Conservation (phyloP, 1,140 invertebrate species). For the Ceratitis capitata region DNA sequence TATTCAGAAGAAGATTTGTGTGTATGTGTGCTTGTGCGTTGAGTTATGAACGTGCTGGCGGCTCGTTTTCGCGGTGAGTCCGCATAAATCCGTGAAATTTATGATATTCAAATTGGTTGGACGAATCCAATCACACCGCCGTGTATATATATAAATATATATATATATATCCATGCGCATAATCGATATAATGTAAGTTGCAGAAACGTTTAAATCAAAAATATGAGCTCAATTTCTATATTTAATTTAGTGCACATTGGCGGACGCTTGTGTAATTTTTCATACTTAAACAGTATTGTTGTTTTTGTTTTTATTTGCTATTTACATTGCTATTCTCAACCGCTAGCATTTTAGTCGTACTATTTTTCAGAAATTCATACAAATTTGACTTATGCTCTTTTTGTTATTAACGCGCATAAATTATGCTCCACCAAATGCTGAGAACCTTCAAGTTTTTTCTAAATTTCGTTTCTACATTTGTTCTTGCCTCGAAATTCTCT, state of each 20-base stretch:
- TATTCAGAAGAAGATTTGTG: too few relatives aligned
- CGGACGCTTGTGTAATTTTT: constrained; percentile 12
- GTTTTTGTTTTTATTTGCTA: background rate
- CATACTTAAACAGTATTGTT: background rate
- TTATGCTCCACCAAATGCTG: background rate
- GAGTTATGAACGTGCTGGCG: constrained; percentile 28
- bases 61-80: constrained; percentile 17
- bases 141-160: background rate
- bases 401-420: background rate
- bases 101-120: constrained; percentile 1
- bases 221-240: background rate
- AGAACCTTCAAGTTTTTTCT: background rate
- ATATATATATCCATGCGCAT: background rate
- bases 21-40: too few relatives aligned
- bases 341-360: background rate
- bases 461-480: background rate
- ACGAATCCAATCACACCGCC: background rate
- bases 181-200: background rate
- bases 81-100: background rate
- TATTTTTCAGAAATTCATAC: background rate
- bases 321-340: background rate
- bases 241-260: background rate
- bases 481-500: background rate
- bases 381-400: background rate
- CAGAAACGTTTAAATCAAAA: background rate